Evolutionary conservation across 2,888 invertebrate species (phyloP).

Genomic region (Drosophila phalerata): DNA sequence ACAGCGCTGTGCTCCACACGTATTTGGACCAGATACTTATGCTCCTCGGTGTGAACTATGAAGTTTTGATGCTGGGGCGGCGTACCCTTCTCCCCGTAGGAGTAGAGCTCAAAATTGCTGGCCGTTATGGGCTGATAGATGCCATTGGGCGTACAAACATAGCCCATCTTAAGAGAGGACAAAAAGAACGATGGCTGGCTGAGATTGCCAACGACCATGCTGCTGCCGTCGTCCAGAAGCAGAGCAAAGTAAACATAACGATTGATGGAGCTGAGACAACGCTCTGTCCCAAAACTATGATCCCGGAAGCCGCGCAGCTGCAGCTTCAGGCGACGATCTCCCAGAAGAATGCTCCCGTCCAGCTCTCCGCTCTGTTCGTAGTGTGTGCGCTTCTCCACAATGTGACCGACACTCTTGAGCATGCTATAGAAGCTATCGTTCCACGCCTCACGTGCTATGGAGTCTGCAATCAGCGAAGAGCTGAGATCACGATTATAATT

Average conservation of each 20-base stretch:
- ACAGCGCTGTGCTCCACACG: conserved; percentile 87
- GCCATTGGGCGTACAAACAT: conserved; percentile 87
- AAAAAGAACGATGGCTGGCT: conserved; percentile 89
- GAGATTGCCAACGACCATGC: conserved; percentile 90
- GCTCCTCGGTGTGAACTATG: conserved; percentile 87
- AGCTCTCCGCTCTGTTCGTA: conserved; percentile 93
- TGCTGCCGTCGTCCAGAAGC: conserved; percentile 90
- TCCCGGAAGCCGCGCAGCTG: conserved; percentile 91
- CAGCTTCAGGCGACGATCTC: conserved; percentile 86
- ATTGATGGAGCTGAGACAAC: conserved; percentile 91
- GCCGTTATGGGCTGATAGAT: conserved; percentile 87
- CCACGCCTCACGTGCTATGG: conserved; percentile 92
- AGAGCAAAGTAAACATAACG: conserved; percentile 93
- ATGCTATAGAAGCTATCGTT: conserved; percentile 88
- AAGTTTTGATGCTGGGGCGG: conserved; percentile 89
- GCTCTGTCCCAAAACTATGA: conserved; percentile 91
- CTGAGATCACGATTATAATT: conserved; percentile 91
- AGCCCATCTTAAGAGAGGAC: conserved; percentile 89
- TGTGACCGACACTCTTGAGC: conserved; percentile 87
- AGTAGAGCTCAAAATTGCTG: conserved; percentile 88
- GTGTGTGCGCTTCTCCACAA: conserved; percentile 88
- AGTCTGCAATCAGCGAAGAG: conserved; percentile 89
- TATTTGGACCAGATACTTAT: conserved; percentile 88
- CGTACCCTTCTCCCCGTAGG: conserved; percentile 89
- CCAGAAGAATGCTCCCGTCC: conserved; percentile 87